These are phyloP conservation scores for Dendrolimus punctatus DNA, from an alignment of 1,140 invertebrate genomes.

Conservation along the genomic window DNA sequence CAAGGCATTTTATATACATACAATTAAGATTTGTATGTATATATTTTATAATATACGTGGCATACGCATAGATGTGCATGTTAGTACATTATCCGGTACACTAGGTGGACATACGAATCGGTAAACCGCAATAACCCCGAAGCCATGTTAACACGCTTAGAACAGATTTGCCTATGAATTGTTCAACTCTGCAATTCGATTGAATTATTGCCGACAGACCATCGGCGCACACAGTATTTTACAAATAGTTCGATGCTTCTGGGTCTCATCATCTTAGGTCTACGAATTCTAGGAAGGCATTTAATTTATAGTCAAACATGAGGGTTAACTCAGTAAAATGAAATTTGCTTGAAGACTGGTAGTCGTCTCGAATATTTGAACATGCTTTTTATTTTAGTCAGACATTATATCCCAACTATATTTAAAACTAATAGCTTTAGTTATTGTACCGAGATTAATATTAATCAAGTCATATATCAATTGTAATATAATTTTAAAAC, in stretches of 20 bases:
- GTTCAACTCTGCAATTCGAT: slow-evolving; percentile 48
- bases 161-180: slow-evolving; percentile 64
- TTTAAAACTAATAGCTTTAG: too few species aligned
- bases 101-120: slow-evolving; percentile 37
- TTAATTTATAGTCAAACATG: too few species aligned
- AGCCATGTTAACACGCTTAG: slow-evolving; percentile 62
- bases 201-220: slow-evolving; percentile 44
- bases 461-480: too few species aligned
- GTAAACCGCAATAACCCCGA: slow-evolving; percentile 54
- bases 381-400: too few species aligned
- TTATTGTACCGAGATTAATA: too few species aligned
- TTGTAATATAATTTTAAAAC: too few species aligned
- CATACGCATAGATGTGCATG: slow-evolving; percentile 15
- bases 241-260: slow-evolving; percentile 8
- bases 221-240: slow-evolving; percentile 20
- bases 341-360: too few species aligned
- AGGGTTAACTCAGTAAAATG: too few species aligned
- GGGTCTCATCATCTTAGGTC: not conserved
- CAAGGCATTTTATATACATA: too few species aligned
- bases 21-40: not conserved
- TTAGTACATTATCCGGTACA: slow-evolving; percentile 14
- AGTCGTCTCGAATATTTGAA: too few species aligned
- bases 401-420: too few species aligned
- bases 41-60: slow-evolving; percentile 4
- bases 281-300: too few species aligned